Evolutionary conservation across 2,113 vertebrate species (phyloP).

Genomic region (Embiotoca jacksoni): DNA sequence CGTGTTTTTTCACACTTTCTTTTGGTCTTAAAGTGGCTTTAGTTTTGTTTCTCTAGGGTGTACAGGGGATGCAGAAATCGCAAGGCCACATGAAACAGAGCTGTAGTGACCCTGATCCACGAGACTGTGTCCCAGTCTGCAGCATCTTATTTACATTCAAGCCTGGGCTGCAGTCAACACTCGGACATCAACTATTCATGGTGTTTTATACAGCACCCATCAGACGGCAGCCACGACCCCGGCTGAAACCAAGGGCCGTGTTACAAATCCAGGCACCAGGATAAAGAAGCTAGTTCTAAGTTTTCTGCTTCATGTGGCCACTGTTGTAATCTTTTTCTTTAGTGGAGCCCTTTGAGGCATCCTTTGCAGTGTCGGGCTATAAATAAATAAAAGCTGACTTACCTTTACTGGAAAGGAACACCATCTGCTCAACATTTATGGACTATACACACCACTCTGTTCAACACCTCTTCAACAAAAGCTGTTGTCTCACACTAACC

Average conservation of each 20-base stretch:
- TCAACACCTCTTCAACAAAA: constrained; percentile 11
- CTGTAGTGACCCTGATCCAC: constrained; percentile 64
- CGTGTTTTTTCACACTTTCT: neutral
- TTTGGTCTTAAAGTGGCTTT: neutral
- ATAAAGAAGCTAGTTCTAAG: constrained; percentile 29
- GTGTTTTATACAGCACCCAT: constrained; percentile 64
- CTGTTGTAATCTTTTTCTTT: neutral
- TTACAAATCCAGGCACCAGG: constrained; percentile 30
- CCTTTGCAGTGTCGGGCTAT: constrained; percentile 5
- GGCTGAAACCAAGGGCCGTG: constrained; percentile 41
- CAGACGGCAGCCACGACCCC: constrained; percentile 49
- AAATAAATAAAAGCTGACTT: constrained; percentile 47
- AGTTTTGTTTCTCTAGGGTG: neutral
- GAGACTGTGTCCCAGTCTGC: constrained; percentile 58
- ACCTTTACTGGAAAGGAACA: constrained; percentile 33
- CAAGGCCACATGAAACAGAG: constrained; percentile 40
- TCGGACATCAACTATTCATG: constrained; percentile 79
- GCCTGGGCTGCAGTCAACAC: constrained; percentile 59
- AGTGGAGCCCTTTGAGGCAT: constrained; percentile 5
- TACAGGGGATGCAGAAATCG: constrained; percentile 9
- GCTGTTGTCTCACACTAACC: constrained; percentile 26
- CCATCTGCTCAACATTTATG: constrained; percentile 48
- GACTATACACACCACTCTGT: constrained; percentile 13
- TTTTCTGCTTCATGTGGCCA: neutral
- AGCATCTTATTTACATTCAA: constrained; percentile 75